phyloP scores from a whole-genome alignment of 2,113 vertebrate genomes.

The Rhynchomys soricoides region DNA sequence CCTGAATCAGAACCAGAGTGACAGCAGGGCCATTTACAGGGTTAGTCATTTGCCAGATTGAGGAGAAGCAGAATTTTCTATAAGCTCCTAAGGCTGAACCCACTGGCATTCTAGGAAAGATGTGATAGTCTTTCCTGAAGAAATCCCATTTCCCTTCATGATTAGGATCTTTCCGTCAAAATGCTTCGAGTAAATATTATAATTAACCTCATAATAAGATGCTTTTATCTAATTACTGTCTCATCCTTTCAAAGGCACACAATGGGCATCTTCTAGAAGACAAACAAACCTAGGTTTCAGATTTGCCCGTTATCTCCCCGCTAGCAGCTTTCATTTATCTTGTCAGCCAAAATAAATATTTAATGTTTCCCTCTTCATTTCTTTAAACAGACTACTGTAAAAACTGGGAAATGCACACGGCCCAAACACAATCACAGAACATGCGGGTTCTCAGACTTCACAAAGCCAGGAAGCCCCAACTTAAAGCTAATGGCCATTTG shows the following conservation, averaged over 20 bases:
- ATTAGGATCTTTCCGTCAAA: constrained; percentile 71
- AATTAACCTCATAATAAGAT: constrained; percentile 46
- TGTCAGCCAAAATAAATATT: constrained; percentile 75
- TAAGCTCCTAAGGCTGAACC: background rate
- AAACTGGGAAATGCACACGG: constrained; percentile 69
- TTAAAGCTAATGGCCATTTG: constrained; percentile 62
- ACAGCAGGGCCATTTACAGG: background rate
- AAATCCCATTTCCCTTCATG: constrained; percentile 52
- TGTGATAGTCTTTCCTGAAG: background rate
- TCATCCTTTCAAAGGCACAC: constrained; percentile 70
- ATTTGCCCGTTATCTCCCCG: constrained; percentile 65
- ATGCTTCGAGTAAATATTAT: constrained; percentile 59
- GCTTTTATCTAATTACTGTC: constrained; percentile 59
- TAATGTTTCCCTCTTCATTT: constrained; percentile 67
- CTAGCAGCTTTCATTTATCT: constrained; percentile 72
- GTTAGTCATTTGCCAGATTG: background rate
- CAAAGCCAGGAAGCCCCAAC: constrained; percentile 78
- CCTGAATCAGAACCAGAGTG: background rate
- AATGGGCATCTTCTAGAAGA: constrained; percentile 76
- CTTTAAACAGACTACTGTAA: constrained; percentile 73
- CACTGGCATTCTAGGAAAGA: constrained; percentile 41
- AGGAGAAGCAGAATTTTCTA: constrained; percentile 24
- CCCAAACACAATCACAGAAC: constrained; percentile 58
- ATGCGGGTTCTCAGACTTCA: constrained; percentile 53
- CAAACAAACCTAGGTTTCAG: constrained; percentile 70